Percentiles rank a stretch among this genome's conserved stretches.
phyloP scores from a whole-genome alignment of 2,888 invertebrate species.

The Bellardia bayeri region DNA sequence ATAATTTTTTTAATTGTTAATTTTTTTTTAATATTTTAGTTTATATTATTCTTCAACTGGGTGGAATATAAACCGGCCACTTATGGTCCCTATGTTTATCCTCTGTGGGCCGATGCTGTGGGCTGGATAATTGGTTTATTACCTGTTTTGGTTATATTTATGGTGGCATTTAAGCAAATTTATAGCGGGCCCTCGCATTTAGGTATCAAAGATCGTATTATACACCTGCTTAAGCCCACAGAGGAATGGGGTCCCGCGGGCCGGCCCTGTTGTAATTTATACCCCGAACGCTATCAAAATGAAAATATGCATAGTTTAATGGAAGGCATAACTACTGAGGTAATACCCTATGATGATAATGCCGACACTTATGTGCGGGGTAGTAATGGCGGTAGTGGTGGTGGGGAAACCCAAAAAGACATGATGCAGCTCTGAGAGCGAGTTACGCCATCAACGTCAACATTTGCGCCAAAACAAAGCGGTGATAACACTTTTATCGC shows the following conservation, averaged over 20 bases:
- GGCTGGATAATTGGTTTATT: constrained; percentile 91
- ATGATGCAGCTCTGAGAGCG: constrained; percentile 85
- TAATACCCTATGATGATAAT: constrained; percentile 76
- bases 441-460: constrained; percentile 82
- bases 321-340: constrained; percentile 77
- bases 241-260: constrained; percentile 89
- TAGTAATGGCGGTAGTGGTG: constrained; percentile 73
- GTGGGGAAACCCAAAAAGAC: constrained; percentile 75
- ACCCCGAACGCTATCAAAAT: constrained; percentile 80
- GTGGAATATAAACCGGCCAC: constrained; percentile 90
- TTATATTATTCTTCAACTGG: constrained; percentile 92
- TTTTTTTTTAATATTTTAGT: constrained; percentile 84
- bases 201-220: constrained; percentile 86
- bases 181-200: constrained; percentile 86
- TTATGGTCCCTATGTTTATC: constrained; percentile 91
- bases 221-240: constrained; percentile 88
- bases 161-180: constrained; percentile 86
- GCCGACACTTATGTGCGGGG: constrained; percentile 67
- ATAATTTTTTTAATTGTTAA: too few relatives aligned
- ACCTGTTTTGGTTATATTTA: constrained; percentile 88
- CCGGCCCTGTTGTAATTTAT: constrained; percentile 81
- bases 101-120: constrained; percentile 90
- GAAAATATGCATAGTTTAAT: constrained; percentile 85
- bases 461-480: constrained; percentile 72
- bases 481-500: constrained; percentile 59